phyloP scores from a whole-genome alignment of 2,888 invertebrate species.

The Harpalus rufipes region DNA sequence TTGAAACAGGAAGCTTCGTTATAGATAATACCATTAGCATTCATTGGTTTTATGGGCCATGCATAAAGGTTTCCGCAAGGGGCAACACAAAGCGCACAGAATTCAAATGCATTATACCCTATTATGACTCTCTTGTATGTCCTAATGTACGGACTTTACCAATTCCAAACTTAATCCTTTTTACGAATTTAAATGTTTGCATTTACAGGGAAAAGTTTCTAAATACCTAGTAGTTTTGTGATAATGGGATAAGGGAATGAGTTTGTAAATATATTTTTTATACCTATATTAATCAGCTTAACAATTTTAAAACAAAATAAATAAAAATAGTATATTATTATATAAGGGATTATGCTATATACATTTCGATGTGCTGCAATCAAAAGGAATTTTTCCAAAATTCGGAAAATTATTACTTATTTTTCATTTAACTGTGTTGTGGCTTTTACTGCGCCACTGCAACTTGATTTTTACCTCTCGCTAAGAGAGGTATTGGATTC shows the following conservation, averaged over 20 bases:
- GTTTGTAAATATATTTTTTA: too few relatives aligned
- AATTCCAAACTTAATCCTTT: background rate
- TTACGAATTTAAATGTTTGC: background rate
- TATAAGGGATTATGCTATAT: too few relatives aligned
- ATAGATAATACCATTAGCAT: constrained; percentile 81
- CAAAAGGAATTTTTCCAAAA: too few relatives aligned
- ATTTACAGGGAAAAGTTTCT: background rate
- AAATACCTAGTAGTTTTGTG: background rate
- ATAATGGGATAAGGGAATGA: background rate
- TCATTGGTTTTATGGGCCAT: constrained; percentile 82
- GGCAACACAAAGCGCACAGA: constrained; percentile 49
- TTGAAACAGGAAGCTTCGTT: constrained; percentile 63
- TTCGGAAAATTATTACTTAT: too few relatives aligned
- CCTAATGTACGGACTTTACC: background rate
- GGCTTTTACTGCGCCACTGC: too few relatives aligned
- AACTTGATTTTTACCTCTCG: too few relatives aligned
- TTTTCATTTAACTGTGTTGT: too few relatives aligned
- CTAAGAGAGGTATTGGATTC: too few relatives aligned
- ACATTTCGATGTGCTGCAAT: too few relatives aligned
- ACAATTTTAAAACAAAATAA: too few relatives aligned
- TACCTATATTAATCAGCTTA: too few relatives aligned
- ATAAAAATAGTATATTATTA: too few relatives aligned
- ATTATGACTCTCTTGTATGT: constrained; percentile 30
- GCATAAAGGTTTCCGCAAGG: constrained; percentile 78
- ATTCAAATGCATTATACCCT: constrained; percentile 60